These are phyloP conservation scores for Anolis carolinensis DNA, from an alignment of 2,113 vertebrate species.

Conservation along the genomic window DNA sequence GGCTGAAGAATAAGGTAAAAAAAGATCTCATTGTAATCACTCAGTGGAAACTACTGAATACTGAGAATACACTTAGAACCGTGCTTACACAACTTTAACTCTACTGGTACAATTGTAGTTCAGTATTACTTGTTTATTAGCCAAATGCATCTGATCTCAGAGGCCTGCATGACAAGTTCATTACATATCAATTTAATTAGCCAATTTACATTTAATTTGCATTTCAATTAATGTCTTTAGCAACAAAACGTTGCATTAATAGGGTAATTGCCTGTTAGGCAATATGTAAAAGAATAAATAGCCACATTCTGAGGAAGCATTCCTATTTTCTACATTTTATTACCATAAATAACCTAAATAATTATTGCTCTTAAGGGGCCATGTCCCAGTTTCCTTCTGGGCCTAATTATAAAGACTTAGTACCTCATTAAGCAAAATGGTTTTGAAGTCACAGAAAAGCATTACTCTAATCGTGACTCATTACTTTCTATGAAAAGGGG, in stretches of 20 bases:
- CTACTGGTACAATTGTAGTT: constrained; percentile 63
- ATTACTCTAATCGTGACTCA: constrained; percentile 83
- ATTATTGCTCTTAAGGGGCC: constrained; percentile 85
- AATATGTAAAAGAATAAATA: constrained; percentile 85
- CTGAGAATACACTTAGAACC: constrained; percentile 27
- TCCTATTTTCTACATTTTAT: constrained; percentile 86
- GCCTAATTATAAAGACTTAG: constrained; percentile 88
- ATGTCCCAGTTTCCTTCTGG: constrained; percentile 80
- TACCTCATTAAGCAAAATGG: constrained; percentile 87
- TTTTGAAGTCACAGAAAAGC: constrained; percentile 81
- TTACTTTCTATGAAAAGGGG: constrained; percentile 78
- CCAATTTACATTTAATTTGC: constrained; percentile 88
- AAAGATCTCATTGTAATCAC: background rate
- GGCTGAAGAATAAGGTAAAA: constrained; percentile 21
- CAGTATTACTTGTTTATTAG: constrained; percentile 76
- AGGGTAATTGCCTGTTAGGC: constrained; percentile 86
- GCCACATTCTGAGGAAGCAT: constrained; percentile 81
- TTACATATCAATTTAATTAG: constrained; percentile 87
- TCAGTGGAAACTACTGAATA: constrained; percentile 31
- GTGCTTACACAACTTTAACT: constrained; percentile 64
- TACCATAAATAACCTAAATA: constrained; percentile 88
- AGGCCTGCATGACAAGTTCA: constrained; percentile 81
- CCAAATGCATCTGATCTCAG: constrained; percentile 80
- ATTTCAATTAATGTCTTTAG: constrained; percentile 88
- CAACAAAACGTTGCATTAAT: constrained; percentile 82